Base-by-base conservation (phyloP, 53 echinoderm and acorn worm species). In the Holothuria scabra region DNA sequence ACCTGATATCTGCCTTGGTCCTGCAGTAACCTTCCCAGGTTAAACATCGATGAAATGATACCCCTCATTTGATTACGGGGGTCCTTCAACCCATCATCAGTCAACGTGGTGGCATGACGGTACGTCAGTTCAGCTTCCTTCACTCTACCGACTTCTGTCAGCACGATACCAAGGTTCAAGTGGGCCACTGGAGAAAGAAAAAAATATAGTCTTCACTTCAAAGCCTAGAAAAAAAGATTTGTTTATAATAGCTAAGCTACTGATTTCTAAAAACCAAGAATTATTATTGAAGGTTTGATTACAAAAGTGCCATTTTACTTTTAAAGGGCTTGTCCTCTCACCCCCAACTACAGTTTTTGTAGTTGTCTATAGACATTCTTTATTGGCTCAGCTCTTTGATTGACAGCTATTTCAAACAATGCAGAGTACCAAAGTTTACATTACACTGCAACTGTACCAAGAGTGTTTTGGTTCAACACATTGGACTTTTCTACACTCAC, bases 21-120 rank as follows among this genome's bases (percentile, higher is more conserved):
- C 85, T 97, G 97, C 56, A 94, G 37, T 37, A 97, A 74, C 87
- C 94, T 84, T 41, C 94, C 97, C 30, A 97, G 87, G 37, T 97
- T 97, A 78, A 94, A 97, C 55, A 97, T 88, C 0, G 97, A 88
- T 6, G 97, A 97, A 66, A 97, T 89, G 34, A 97, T 65, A 12
- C 94, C 97, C 75, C 90, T 92, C 86, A 90, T 97, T 75, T 97
- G 97, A 32, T 86, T 94, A 59, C 82, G 86, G n/a, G 97, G 97
- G 34, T 97, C 97, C 60, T 97, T 97, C 70, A 97, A 74, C 3
- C 99, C 99, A 8, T 86, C 83, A 64, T 94, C 92, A 58, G 92
- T 90, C 80, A 94, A 22, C 3, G 85, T 91, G 21, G 92, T 83
- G 6, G 92, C 92, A 44, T 83, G 94, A 8, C 87, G 85, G 67